Evolutionary conservation across 2,888 invertebrate genomes (phyloP).

Genomic region (Drosophila flavopinicola): DNA sequence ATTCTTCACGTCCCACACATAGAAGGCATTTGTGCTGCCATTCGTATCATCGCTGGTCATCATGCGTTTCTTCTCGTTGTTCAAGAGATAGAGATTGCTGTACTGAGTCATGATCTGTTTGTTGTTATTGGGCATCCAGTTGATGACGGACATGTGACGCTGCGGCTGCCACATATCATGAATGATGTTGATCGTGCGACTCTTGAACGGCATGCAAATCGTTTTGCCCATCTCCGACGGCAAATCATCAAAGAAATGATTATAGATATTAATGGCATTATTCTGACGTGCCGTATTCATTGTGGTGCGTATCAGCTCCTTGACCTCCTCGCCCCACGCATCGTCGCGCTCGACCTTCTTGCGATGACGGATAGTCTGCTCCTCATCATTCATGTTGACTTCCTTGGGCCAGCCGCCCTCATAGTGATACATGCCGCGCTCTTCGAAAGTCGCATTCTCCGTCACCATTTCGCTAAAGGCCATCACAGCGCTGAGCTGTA

Average conservation of each 20-base stretch:
- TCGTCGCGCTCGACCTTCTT: slow-evolving; percentile 93
- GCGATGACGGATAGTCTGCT: slow-evolving; percentile 89
- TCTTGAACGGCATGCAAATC: slow-evolving; percentile 86
- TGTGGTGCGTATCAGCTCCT: slow-evolving; percentile 55
- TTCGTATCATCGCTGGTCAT: slow-evolving; percentile 20
- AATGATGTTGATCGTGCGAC: slow-evolving; percentile 88
- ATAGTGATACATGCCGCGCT: slow-evolving; percentile 88
- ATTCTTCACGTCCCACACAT: slow-evolving; percentile 78
- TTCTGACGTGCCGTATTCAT: slow-evolving; percentile 86
- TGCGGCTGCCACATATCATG: slow-evolving; percentile 85
- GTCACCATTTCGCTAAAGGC: slow-evolving; percentile 77
- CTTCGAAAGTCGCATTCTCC: slow-evolving; percentile 75
- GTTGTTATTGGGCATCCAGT: slow-evolving; percentile 88
- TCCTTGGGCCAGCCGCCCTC: slow-evolving; percentile 96
- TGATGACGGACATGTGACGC: slow-evolving; percentile 86
- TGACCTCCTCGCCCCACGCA: slow-evolving; percentile 88
- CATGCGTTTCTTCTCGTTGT: slow-evolving; percentile 17
- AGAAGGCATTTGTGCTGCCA: slow-evolving; percentile 69
- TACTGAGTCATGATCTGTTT: slow-evolving; percentile 72
- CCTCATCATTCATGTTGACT: slow-evolving; percentile 87
- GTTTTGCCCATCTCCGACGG: slow-evolving; percentile 82
- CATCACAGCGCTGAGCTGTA: slow-evolving; percentile 86
- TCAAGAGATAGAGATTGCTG: slow-evolving; percentile 44
- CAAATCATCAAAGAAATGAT: slow-evolving; percentile 89
- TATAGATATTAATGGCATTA: slow-evolving; percentile 92